Percentiles rank a stretch among this genome's conserved stretches.
Evolutionary conservation across 1,140 invertebrate species (phyloP).

Genomic region (Euwallacea fornicatus): DNA sequence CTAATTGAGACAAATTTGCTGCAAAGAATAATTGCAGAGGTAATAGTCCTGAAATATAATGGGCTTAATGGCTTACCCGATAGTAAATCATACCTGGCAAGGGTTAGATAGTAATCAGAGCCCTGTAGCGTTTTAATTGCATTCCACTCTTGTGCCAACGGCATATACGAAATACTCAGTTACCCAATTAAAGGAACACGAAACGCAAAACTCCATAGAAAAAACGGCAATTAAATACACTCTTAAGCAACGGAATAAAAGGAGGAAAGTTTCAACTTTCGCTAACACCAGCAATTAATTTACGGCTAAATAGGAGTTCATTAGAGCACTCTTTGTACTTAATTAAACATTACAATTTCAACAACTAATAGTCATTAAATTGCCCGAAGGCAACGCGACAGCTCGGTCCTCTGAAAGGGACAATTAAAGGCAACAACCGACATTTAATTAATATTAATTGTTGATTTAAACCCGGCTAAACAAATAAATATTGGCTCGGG

Average conservation of each 20-base stretch:
- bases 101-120: too few species aligned
- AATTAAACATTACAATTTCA: slow-evolving; percentile 7
- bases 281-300: slow-evolving; percentile 5
- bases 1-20: background rate
- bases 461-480: background rate
- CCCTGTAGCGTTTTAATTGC: too few species aligned
- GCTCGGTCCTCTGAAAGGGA: too few species aligned
- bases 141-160: too few species aligned
- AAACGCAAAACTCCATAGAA: too few species aligned
- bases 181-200: too few species aligned
- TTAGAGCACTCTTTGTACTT: slow-evolving; percentile 6
- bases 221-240: background rate
- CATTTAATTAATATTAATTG: slow-evolving; percentile 8
- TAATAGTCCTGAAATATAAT: background rate
- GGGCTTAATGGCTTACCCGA: background rate
- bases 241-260: background rate
- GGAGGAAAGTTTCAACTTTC: background rate
- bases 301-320: slow-evolving; percentile 1
- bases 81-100: background rate
- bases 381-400: background rate
- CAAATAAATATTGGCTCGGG: too few species aligned
- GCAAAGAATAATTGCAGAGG: background rate
- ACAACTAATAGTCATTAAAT: slow-evolving; percentile 6
- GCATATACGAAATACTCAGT: too few species aligned
- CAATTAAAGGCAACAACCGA: slow-evolving; percentile 7